phyloP scores from a whole-genome alignment of 2,888 invertebrate genomes.

The Platerodrilus igneus region DNA sequence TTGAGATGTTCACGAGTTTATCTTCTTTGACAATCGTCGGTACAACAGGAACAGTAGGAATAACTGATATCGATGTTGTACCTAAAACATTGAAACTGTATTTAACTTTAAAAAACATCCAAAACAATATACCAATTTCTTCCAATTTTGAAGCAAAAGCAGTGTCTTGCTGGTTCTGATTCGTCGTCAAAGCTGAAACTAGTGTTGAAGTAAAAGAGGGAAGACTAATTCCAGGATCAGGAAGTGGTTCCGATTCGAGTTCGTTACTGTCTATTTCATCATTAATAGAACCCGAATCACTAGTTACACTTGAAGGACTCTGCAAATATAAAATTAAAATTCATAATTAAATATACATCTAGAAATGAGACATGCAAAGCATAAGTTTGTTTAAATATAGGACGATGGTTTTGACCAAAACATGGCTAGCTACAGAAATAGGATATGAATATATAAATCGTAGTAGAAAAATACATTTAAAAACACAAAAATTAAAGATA shows the following conservation, averaged over 20 bases:
- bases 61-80: constrained; percentile 23
- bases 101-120: no score
- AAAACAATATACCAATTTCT: no score
- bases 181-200: no score
- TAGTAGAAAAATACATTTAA: no score
- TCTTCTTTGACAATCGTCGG: constrained; percentile 27
- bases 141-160: no score
- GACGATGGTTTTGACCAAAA: no score
- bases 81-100: no score
- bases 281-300: constrained; percentile 79
- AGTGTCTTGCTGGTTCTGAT: no score
- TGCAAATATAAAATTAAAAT: constrained; percentile 52
- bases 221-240: constrained; percentile 42
- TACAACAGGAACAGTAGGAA: constrained; percentile 36
- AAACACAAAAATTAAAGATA: no score
- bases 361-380: neutral
- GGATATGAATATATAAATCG: no score
- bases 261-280: constrained; percentile 54
- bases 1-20: constrained; percentile 45
- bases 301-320: constrained; percentile 80
- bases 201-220: constrained; percentile 30
- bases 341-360: no score
- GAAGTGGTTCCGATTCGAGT: constrained; percentile 45
- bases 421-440: no score
- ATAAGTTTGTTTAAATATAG: neutral